Conservation (phyloP, 2,888 invertebrate species). For the Lasioglossum pauxillum region DNA sequence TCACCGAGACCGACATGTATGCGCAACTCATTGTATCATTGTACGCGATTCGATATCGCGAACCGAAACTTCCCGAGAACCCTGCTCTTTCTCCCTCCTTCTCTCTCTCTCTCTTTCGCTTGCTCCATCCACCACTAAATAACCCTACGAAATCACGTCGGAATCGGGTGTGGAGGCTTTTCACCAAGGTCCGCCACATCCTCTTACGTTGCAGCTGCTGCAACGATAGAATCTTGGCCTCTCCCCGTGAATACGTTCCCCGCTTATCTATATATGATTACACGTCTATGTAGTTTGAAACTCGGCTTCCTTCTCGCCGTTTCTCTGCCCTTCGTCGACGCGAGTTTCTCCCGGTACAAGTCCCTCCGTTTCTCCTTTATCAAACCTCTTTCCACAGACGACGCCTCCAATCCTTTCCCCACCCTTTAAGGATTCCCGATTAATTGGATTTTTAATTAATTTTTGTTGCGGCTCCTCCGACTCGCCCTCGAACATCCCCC, state of each 20-base stretch:
- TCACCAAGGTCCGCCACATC: slow-evolving; percentile 57
- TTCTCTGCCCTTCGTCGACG: slow-evolving; percentile 11
- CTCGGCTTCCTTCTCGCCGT: slow-evolving; percentile 43
- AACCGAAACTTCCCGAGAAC: slow-evolving; percentile 34
- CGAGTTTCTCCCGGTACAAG: slow-evolving; percentile 18
- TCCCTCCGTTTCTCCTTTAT: slow-evolving; percentile 28
- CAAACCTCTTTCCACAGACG: slow-evolving; percentile 26
- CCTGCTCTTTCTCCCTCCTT: neutral
- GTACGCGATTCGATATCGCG: slow-evolving; percentile 48
- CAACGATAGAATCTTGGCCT: slow-evolving; percentile 65
- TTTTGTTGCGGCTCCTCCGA: neutral
- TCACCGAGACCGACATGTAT: slow-evolving; percentile 17
- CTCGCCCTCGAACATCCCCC: neutral
- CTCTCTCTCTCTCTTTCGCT: neutral
- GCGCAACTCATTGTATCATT: slow-evolving; percentile 45
- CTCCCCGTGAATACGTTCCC: slow-evolving; percentile 49
- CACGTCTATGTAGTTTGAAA: slow-evolving; percentile 63
- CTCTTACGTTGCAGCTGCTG: slow-evolving; percentile 64
- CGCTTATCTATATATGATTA: slow-evolving; percentile 68
- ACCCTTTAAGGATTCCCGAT: neutral
- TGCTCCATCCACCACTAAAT: slow-evolving; percentile 44
- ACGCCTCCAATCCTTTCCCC: slow-evolving; percentile 20
- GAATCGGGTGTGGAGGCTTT: slow-evolving; percentile 54
- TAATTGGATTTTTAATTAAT: slow-evolving; percentile 13
- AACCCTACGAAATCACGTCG: slow-evolving; percentile 49